Evolutionary conservation across 2,113 vertebrate species (phyloP).

Genomic region (Bos indicus): DNA sequence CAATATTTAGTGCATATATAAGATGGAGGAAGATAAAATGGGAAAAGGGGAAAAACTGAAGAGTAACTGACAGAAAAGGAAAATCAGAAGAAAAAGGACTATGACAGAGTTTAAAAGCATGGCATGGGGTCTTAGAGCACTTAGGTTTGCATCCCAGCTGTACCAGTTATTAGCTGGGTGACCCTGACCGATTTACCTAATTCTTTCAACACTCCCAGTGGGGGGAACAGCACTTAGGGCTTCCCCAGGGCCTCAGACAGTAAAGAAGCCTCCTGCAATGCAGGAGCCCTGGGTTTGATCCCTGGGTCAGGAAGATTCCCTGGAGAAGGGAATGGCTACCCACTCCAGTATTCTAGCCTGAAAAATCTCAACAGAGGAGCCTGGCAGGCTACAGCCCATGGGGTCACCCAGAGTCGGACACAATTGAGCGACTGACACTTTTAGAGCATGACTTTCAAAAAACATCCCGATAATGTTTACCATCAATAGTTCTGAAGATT

Average conservation of each 20-base stretch:
- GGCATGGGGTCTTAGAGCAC: neutral
- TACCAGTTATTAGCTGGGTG: neutral
- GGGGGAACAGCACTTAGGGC: neutral
- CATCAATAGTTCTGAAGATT: neutral
- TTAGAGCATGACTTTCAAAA: neutral
- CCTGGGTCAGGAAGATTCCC: neutral
- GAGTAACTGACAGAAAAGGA: neutral
- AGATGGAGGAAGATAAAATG: neutral
- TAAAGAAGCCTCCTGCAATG: neutral
- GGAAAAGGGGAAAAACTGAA: neutral
- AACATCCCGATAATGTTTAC: neutral
- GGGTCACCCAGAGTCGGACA: fast-evolving
- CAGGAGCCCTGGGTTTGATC: neutral
- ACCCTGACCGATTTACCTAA: neutral
- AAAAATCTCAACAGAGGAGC: neutral
- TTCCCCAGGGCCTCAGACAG: neutral
- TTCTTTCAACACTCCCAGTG: neutral
- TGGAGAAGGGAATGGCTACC: neutral
- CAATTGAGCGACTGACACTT: neutral
- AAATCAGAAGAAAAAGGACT: neutral
- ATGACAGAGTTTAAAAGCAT: neutral
- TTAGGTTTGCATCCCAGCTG: neutral
- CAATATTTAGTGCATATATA: neutral
- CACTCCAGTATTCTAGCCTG: neutral
- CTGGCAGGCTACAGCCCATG: neutral